Evolutionary conservation across 2,888 invertebrate species (phyloP).

Genomic region (Nipponacmea schrenckii): DNA sequence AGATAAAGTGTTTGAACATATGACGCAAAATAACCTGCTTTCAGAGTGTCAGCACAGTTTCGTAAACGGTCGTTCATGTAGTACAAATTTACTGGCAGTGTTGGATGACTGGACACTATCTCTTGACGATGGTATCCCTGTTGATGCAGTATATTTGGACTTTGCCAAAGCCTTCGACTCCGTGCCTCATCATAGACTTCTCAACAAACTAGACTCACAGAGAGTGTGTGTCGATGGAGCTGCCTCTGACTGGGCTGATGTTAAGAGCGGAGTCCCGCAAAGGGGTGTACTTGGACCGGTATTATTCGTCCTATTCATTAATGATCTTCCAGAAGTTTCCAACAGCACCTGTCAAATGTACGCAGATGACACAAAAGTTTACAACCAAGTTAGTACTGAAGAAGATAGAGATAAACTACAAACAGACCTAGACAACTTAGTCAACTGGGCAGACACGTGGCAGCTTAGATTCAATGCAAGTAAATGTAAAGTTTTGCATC

Average conservation of each 20-base stretch:
- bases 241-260: too few species aligned
- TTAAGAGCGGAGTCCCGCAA: neutral
- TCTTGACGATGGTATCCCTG: neutral
- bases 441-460: constrained; percentile 22
- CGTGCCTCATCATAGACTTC: constrained; percentile 21
- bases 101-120: neutral
- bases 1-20: too few species aligned
- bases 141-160: constrained; percentile 17
- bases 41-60: too few species aligned
- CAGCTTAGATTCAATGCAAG: constrained; percentile 20
- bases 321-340: constrained; percentile 25
- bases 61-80: too few species aligned
- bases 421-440: too few species aligned
- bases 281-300: constrained; percentile 25
- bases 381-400: constrained; percentile 14
- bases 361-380: constrained; percentile 27
- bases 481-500: constrained; percentile 21
- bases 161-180: constrained; percentile 24
- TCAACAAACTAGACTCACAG: constrained; percentile 10
- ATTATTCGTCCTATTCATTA: constrained; percentile 27
- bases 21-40: too few species aligned
- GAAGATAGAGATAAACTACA: too few species aligned
- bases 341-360: constrained; percentile 10
- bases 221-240: constrained; percentile 16
- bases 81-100: too few species aligned